A percentile compares a stretch with the other conserved stretches of the same genome.
Conservation (phyloP, 1,140 invertebrate species). For the Hycleus phaleratus region DNA sequence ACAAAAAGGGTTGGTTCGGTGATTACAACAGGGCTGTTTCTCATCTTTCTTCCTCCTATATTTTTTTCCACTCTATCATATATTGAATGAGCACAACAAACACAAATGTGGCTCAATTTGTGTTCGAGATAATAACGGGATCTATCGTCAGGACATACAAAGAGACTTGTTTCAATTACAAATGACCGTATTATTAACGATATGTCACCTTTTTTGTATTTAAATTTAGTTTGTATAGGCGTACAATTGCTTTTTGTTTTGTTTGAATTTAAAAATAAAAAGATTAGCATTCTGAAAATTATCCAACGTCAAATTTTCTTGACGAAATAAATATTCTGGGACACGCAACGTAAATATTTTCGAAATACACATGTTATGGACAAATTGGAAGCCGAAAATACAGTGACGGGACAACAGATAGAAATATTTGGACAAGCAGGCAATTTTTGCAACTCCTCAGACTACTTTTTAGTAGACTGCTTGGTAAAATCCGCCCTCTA, state of each 20-base stretch:
- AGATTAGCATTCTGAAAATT: constrained; percentile 3
- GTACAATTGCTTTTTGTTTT: neutral
- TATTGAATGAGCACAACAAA: neutral
- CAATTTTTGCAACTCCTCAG: no score
- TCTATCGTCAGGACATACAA: constrained; percentile 7
- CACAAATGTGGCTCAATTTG: no score
- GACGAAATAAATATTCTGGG: constrained; percentile 13
- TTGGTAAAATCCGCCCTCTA: no score
- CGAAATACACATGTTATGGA: constrained; percentile 3
- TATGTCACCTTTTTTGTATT: constrained; percentile 1
- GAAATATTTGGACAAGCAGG: neutral
- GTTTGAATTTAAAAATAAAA: neutral
- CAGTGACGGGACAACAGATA: neutral
- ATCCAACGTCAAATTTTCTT: constrained; percentile 1
- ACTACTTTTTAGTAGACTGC: no score
- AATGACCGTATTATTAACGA: constrained; percentile 21
- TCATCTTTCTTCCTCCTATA: neutral
- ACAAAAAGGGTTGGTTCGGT: constrained; percentile 20
- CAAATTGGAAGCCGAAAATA: neutral
- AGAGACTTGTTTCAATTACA: constrained; percentile 25
- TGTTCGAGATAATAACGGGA: neutral
- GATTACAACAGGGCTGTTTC: constrained; percentile 8
- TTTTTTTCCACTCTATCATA: constrained; percentile 17
- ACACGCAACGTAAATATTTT: constrained; percentile 21
- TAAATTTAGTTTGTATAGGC: neutral